Evolutionary conservation across 2,888 invertebrate species (phyloP).

Genomic region (Campoletis raptor): DNA sequence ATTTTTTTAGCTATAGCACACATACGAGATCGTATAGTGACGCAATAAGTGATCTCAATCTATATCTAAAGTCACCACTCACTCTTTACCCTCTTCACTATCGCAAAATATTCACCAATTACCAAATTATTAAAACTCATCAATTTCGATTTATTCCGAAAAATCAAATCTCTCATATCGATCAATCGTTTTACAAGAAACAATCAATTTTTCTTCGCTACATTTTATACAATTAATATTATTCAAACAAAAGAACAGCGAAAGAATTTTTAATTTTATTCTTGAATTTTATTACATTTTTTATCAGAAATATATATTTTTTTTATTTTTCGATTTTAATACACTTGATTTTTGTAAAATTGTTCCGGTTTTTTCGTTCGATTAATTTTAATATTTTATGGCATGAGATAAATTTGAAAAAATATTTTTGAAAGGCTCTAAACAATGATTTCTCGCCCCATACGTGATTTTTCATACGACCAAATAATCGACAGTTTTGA

Average conservation of each 20-base stretch:
- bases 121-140: not conserved
- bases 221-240: not conserved
- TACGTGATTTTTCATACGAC: too few species aligned
- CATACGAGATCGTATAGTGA: not conserved
- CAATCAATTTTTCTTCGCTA: not conserved
- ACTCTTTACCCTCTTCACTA: not conserved
- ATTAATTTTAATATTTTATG: too few species aligned
- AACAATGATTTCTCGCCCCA: too few species aligned
- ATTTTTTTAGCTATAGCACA: conserved; percentile 39
- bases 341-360: too few species aligned
- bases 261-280: not conserved
- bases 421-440: too few species aligned
- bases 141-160: not conserved
- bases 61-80: not conserved
- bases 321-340: too few species aligned
- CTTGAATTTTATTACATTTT: not conserved
- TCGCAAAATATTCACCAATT: not conserved
- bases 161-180: not conserved
- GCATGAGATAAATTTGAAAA: too few species aligned
- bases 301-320: not conserved
- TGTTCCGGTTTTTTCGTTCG: too few species aligned
- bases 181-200: not conserved
- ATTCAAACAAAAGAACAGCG: not conserved
- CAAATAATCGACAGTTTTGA: too few species aligned
- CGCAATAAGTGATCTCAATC: not conserved